Evolutionary conservation across 2,888 invertebrate genomes (phyloP), one percentile per base, ranked within the genome.

Genomic region (Agrotis clavis): DNA sequence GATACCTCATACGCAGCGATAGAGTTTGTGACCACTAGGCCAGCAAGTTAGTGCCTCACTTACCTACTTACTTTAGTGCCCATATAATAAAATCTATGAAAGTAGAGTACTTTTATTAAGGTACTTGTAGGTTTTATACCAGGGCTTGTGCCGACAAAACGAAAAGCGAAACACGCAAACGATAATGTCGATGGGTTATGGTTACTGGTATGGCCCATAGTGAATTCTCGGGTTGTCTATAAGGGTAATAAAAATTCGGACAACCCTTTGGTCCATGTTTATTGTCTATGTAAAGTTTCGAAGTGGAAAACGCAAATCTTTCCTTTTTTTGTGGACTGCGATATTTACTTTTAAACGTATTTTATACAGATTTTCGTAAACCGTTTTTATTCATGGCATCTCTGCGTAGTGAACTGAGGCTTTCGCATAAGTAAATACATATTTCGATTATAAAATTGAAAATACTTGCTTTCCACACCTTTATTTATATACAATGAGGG

Each of bases 121-220:
- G 41, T 41, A 41, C 41, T 41, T 41, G 41, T 41, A 41, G 41
- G 72, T 71, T 78, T 79, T 77, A 74, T 73, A 77, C 60, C 45
- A 62, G 74, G 75, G 67, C 41, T 35, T 74, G 69, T 71, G 71
- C 54, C 59, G 56, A 72, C 66, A 76, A 78, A 84, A 72, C 59
- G 65, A 64, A 82, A 78, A 74, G 70, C 74, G 60, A 77, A 84
- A 82, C 84, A 84, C 61, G 80, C 72, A 47, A 76, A 53, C 65
- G 72, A 80, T 84, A 74, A 84, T 69, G 64, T n/a, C 56, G 41
- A 74, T 73, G 66, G 77, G 21, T 82, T 78, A 74, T 79, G 74
- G 75, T 76, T 76, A 74, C 65, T 66, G 65, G 68, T 74, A 76
- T 74, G 59, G 71, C 69, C 56, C 35, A 51, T 59, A 74, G 64